Evolutionary conservation across 2,888 invertebrate species (phyloP).

Genomic region (Cephus runcator): DNA sequence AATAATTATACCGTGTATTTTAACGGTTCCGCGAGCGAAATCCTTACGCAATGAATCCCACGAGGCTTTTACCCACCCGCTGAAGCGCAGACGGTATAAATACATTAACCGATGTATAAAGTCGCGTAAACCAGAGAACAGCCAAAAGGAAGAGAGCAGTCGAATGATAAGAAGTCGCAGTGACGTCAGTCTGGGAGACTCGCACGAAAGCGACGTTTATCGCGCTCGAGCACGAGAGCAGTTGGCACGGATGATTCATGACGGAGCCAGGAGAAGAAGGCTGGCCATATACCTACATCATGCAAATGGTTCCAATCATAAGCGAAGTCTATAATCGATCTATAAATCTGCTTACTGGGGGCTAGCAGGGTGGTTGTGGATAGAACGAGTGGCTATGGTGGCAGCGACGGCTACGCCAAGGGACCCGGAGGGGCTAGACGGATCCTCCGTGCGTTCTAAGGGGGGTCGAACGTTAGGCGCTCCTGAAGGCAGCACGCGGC

Average conservation of each 20-base stretch:
- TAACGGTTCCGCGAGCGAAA: constrained; percentile 10
- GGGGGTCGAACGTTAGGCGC: not conserved
- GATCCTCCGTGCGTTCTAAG: too few species aligned
- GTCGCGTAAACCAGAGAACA: too few species aligned
- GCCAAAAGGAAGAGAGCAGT: too few species aligned
- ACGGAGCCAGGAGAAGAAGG: constrained; percentile 26
- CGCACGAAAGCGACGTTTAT: constrained; percentile 55
- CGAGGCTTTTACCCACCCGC: too few species aligned
- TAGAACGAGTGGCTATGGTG: constrained; percentile 25
- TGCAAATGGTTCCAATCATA: constrained; percentile 65
- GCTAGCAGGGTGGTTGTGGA: constrained; percentile 27
- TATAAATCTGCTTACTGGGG: constrained; percentile 63
- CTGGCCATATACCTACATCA: constrained; percentile 52
- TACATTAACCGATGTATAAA: too few species aligned
- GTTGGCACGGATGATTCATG: constrained; percentile 62
- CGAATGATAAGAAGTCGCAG: not conserved
- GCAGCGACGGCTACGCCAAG: constrained; percentile 8
- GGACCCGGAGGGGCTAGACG: not conserved
- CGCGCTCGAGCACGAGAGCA: constrained; percentile 58
- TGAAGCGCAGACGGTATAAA: too few species aligned
- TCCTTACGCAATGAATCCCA: too few species aligned
- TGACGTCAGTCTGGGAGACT: constrained; percentile 33
- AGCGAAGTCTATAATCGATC: constrained; percentile 64
- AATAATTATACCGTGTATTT: constrained; percentile 41
- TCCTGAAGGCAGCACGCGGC: not conserved